A percentile compares a stretch with the other conserved stretches of the same genome.
phyloP scores from a whole-genome alignment of 2,888 invertebrate genomes.

The Acanthococcus lagerstroemiae region DNA sequence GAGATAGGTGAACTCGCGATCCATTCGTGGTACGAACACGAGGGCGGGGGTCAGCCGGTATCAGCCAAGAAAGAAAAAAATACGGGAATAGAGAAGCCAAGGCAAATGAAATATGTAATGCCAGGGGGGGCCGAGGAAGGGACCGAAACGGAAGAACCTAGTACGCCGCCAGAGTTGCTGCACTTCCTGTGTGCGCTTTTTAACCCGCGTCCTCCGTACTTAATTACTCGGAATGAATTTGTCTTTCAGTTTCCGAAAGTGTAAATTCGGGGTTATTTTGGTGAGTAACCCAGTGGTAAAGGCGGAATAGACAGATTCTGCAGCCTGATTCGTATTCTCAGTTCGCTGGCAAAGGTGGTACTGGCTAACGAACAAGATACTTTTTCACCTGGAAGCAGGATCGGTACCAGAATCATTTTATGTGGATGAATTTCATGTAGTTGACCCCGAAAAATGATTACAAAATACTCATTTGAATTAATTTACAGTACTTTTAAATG shows the following conservation, averaged over 20 bases:
- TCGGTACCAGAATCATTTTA: too few species aligned
- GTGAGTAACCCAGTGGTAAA: too few species aligned
- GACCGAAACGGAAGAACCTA: background rate
- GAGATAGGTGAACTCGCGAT: background rate
- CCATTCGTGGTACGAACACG: background rate
- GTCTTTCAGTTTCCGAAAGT: conserved; percentile 33
- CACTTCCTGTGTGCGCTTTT: conserved; percentile 25
- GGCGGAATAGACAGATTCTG: too few species aligned
- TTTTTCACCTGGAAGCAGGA: too few species aligned
- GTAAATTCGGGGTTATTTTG: conserved; percentile 31
- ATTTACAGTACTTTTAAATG: too few species aligned
- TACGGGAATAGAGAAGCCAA: background rate
- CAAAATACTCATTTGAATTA: too few species aligned
- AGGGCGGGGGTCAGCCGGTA: background rate
- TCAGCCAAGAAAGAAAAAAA: conserved; percentile 14
- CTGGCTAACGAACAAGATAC: too few species aligned
- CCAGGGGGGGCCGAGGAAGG: background rate
- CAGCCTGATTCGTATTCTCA: too few species aligned
- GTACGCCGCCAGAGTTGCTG: background rate
- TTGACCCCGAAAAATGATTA: too few species aligned
- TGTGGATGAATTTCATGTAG: too few species aligned
- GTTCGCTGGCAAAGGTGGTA: too few species aligned
- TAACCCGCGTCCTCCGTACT: conserved; percentile 31
- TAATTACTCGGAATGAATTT: conserved; percentile 35
- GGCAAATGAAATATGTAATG: background rate